These are phyloP conservation scores for Volucella bombylans DNA, from an alignment of 2,888 invertebrate genomes.

Conservation along the genomic window DNA sequence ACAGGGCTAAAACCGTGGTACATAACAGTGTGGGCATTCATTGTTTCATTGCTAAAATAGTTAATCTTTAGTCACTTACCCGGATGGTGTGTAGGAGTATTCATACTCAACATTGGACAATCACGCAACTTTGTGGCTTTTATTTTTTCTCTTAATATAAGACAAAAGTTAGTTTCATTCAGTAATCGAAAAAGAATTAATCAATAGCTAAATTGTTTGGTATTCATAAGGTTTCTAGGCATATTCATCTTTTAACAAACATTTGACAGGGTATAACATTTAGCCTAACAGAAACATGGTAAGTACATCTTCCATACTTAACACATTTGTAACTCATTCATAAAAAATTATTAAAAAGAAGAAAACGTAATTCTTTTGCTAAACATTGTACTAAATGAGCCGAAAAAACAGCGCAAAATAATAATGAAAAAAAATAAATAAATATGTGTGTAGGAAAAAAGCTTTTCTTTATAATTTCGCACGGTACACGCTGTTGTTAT, in stretches of 20 bases:
- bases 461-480: slow-evolving; percentile 37
- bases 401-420: neutral
- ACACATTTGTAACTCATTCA: slow-evolving; percentile 14
- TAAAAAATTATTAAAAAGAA: neutral
- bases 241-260: slow-evolving; percentile 30
- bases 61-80: slow-evolving; percentile 23
- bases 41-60: slow-evolving; percentile 60
- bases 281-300: slow-evolving; percentile 49
- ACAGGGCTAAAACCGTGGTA: slow-evolving; percentile 17
- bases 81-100: slow-evolving; percentile 57
- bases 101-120: slow-evolving; percentile 12
- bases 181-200: slow-evolving; percentile 20
- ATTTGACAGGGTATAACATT: slow-evolving; percentile 29
- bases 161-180: slow-evolving; percentile 36
- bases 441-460: neutral
- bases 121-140: slow-evolving; percentile 28
- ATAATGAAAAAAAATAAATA: too few relatives aligned
- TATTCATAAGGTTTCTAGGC: slow-evolving; percentile 24
- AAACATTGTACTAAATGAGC: neutral
- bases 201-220: slow-evolving; percentile 35
- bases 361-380: slow-evolving; percentile 10
- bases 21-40: slow-evolving; percentile 54
- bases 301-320: slow-evolving; percentile 47
- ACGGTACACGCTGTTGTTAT: slow-evolving; percentile 26
- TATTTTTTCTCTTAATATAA: neutral